These are phyloP conservation scores for Sylvia borin DNA, from an alignment of 2,797 vertebrate genomes.

Conservation along the genomic window DNA sequence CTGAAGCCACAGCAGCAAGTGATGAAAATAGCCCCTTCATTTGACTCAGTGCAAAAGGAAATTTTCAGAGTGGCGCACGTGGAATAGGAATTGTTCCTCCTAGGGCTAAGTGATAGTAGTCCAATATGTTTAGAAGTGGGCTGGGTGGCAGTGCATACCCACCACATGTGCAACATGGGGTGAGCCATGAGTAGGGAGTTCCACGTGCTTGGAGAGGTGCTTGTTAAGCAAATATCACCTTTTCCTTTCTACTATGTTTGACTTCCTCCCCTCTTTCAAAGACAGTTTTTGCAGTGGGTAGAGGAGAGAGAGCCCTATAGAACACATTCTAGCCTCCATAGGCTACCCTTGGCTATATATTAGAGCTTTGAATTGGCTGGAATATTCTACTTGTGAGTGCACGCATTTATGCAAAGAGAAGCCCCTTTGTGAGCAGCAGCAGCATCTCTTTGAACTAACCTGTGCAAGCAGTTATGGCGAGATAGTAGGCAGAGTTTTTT, in stretches of 20 bases:
- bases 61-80: background rate
- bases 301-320: background rate
- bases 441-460: constrained; percentile 55
- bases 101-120: background rate
- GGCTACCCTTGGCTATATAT: background rate
- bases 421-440: constrained; percentile 46
- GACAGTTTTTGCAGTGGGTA: background rate
- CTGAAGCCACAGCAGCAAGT: background rate
- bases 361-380: background rate
- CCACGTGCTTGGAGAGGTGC: rapidly evolving
- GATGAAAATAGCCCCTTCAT: background rate
- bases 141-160: background rate
- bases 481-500: constrained; percentile 63
- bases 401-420: constrained; percentile 31
- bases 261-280: background rate
- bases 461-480: constrained; percentile 43
- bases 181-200: background rate
- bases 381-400: background rate
- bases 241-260: background rate
- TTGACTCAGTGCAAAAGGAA: background rate
- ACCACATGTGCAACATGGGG: rapidly evolving
- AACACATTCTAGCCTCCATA: background rate
- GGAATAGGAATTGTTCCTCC: background rate
- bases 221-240: background rate
- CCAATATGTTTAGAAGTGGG: background rate